These are phyloP conservation scores for Drosophila gunungcola DNA, from an alignment of 1,140 invertebrate species.

Conservation along the genomic window DNA sequence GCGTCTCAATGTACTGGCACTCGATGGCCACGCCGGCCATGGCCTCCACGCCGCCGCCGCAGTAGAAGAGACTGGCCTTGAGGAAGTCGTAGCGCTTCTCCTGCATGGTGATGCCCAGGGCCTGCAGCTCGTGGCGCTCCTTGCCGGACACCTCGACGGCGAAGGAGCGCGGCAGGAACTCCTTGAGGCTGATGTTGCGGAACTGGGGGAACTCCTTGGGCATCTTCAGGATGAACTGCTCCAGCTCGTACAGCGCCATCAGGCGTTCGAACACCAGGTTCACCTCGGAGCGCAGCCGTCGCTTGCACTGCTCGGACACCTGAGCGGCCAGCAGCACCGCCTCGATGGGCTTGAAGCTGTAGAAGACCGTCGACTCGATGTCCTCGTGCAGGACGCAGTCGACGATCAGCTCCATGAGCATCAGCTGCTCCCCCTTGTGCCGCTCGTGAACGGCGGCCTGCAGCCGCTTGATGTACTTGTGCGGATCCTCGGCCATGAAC, in stretches of 20 bases:
- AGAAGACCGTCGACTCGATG: constrained; percentile 56
- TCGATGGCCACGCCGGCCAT: constrained; percentile 69
- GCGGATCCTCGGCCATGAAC: constrained; percentile 78
- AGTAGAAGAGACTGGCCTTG: constrained; percentile 64
- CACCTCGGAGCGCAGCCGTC: constrained; percentile 60
- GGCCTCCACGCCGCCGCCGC: constrained; percentile 60
- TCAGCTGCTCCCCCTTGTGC: constrained; percentile 65
- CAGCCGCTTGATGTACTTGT: constrained; percentile 66
- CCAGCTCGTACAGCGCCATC: constrained; percentile 77
- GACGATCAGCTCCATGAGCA: constrained; percentile 77
- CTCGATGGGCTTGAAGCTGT: constrained; percentile 69
- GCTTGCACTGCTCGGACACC: constrained; percentile 55
- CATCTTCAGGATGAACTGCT: constrained; percentile 72
- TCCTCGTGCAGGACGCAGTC: constrained; percentile 78
- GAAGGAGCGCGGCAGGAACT: constrained; percentile 57
- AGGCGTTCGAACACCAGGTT: constrained; percentile 75
- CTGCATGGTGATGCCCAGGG: constrained; percentile 43
- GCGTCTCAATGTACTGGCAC: constrained; percentile 68
- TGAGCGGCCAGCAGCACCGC: constrained; percentile 31
- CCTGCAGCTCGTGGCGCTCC: constrained; percentile 49
- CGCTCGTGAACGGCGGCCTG: constrained; percentile 61
- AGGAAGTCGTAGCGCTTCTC: constrained; percentile 42
- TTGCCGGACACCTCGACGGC: constrained; percentile 29
- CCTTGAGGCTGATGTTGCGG: constrained; percentile 50
- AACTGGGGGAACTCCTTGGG: constrained; percentile 78